Conservation (phyloP, 2,888 invertebrate species). For the Aphelenchoides bicaudatus region DNA sequence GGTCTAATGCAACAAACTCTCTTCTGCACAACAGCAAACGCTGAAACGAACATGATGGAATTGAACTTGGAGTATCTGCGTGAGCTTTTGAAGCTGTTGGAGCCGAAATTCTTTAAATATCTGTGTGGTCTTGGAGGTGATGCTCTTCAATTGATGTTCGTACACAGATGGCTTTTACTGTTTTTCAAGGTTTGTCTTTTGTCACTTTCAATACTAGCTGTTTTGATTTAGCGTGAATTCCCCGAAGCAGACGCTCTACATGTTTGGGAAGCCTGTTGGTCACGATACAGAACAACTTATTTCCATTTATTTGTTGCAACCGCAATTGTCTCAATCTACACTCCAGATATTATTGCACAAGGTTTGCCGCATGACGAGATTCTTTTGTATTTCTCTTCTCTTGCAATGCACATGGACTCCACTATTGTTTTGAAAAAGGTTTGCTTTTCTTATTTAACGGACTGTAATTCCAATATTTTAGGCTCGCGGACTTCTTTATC, state of each 20-base stretch:
- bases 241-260: slow-evolving; percentile 53
- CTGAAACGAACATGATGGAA: slow-evolving; percentile 74
- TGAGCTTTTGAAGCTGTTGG: slow-evolving; percentile 81
- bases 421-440: slow-evolving; percentile 79
- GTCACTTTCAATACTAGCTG: too few species aligned
- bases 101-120: slow-evolving; percentile 83
- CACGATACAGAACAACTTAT: slow-evolving; percentile 89
- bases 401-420: slow-evolving; percentile 96
- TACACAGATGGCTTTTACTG: slow-evolving; percentile 89
- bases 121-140: slow-evolving; percentile 70
- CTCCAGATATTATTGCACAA: slow-evolving; percentile 80
- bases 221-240: slow-evolving; percentile 55
- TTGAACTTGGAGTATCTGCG: slow-evolving; percentile 80
- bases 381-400: slow-evolving; percentile 85
- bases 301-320: slow-evolving; percentile 90
- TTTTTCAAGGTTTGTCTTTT: too few species aligned
- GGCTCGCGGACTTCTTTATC: slow-evolving; percentile 83
- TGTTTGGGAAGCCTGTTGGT: slow-evolving; percentile 76
- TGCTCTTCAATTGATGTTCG: slow-evolving; percentile 81
- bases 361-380: slow-evolving; percentile 87
- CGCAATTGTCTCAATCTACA: slow-evolving; percentile 84
- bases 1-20: slow-evolving; percentile 70
- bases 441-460: too few species aligned
- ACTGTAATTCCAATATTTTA: too few species aligned
- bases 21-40: slow-evolving; percentile 87